Conservation (phyloP, 2,888 invertebrate species). For the Panorpa germanica region DNA sequence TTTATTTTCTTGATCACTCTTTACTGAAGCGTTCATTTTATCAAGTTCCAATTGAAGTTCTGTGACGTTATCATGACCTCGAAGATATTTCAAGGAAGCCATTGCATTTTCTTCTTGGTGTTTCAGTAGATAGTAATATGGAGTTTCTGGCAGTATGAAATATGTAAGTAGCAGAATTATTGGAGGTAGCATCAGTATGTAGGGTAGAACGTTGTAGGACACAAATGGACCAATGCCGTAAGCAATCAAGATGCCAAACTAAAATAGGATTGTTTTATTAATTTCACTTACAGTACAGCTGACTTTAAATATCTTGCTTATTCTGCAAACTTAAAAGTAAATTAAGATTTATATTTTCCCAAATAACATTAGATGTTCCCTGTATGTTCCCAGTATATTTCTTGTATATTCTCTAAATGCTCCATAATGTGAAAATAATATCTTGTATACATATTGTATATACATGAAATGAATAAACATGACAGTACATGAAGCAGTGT, state of each 20-base stretch:
- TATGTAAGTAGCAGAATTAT: constrained; percentile 33
- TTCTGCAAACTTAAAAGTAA: too few relatives aligned
- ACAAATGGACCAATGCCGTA: constrained; percentile 39
- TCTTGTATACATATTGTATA: too few relatives aligned
- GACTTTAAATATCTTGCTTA: too few relatives aligned
- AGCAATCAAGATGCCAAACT: constrained; percentile 38
- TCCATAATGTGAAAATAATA: too few relatives aligned
- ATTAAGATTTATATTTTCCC: too few relatives aligned
- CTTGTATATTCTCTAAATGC: too few relatives aligned
- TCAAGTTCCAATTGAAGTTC: constrained; percentile 29
- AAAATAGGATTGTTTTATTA: too few relatives aligned
- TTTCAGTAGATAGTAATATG: constrained; percentile 33
- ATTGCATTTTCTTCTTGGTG: constrained; percentile 33
- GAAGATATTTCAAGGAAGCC: constrained; percentile 33
- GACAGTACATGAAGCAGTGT: too few relatives aligned
- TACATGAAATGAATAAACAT: too few relatives aligned
- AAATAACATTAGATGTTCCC: too few relatives aligned
- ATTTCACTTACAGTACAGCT: too few relatives aligned
- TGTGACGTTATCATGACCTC: constrained; percentile 34
- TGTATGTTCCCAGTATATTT: too few relatives aligned
- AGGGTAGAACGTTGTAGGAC: constrained; percentile 30
- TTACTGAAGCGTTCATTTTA: constrained; percentile 22
- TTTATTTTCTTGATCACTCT: constrained; percentile 31
- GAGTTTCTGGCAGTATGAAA: constrained; percentile 48
- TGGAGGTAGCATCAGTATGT: constrained; percentile 34